phyloP scores from a whole-genome alignment of 2,888 invertebrate genomes.

The Polia nebulosa region DNA sequence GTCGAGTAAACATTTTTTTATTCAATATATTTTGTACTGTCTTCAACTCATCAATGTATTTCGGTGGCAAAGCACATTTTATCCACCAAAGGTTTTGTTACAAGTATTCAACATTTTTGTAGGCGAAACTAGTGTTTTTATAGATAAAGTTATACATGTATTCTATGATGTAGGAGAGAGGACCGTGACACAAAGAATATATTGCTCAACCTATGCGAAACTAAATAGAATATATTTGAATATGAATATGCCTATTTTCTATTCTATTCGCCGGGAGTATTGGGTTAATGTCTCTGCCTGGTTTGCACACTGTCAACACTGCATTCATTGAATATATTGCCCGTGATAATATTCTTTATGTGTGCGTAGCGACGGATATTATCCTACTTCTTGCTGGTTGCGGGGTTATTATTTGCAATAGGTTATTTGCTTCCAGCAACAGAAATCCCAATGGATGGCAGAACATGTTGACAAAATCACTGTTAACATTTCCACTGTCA shows the following conservation, averaged over 20 bases:
- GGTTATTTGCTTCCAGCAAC: not conserved
- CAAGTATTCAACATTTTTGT: conserved; percentile 47
- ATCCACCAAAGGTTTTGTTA: conserved; percentile 25
- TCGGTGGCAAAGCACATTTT: conserved; percentile 21
- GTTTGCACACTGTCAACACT: conserved; percentile 53
- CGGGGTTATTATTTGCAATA: not conserved
- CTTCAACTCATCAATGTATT: not conserved
- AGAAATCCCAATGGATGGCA: not conserved
- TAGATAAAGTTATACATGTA: conserved; percentile 48
- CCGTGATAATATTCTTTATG: conserved; percentile 6
- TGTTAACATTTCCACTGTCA: not conserved
- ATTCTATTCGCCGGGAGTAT: conserved; percentile 59
- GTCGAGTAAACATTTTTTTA: not conserved
- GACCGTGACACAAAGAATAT: conserved; percentile 62
- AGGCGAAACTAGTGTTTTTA: conserved; percentile 36
- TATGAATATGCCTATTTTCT: conserved; percentile 65
- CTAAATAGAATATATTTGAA: conserved; percentile 69
- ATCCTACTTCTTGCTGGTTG: not conserved
- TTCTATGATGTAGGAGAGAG: conserved; percentile 53
- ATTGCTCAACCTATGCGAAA: conserved; percentile 61
- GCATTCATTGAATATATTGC: conserved; percentile 44
- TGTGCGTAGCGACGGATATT: not conserved
- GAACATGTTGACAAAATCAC: not conserved
- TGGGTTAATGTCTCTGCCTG: conserved; percentile 56
- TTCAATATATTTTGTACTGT: not conserved